A percentile compares a stretch with the other conserved stretches of the same genome.
Conservation (phyloP, 1,140 invertebrate genomes). For the Tetragnatha versicolor region DNA sequence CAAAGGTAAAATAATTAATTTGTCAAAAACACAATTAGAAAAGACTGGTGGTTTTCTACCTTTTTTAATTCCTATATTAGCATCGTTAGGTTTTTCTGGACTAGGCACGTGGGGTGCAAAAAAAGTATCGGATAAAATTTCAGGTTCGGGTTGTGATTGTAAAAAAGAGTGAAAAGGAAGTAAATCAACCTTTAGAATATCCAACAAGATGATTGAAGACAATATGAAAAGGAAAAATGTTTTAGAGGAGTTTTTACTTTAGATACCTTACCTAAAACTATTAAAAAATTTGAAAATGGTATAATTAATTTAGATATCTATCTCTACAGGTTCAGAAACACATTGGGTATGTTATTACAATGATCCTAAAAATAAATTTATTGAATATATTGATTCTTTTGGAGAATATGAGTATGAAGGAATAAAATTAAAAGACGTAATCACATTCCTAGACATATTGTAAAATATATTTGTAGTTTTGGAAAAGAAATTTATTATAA, state of each 20-base stretch:
- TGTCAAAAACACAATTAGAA: constrained; percentile 8
- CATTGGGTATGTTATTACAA: constrained; percentile 34
- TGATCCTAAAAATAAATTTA: constrained; percentile 6
- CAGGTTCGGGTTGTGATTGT: neutral
- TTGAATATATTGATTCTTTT: constrained; percentile 12
- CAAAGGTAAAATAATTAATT: neutral
- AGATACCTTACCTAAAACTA: constrained; percentile 20
- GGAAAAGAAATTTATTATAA: constrained; percentile 20
- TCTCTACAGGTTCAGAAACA: constrained; percentile 17
- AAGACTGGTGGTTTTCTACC: neutral
- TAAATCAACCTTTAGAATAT: constrained; percentile 21
- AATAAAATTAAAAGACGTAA: too few relatives aligned
- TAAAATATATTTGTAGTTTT: too few relatives aligned
- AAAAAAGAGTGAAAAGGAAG: neutral
- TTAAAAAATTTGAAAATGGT: constrained; percentile 3
- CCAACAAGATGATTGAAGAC: constrained; percentile 16
- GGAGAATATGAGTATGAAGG: neutral
- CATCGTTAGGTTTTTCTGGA: neutral
- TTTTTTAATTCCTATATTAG: neutral
- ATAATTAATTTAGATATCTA: constrained; percentile 29
- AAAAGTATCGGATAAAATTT: constrained; percentile 21
- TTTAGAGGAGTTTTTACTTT: neutral
- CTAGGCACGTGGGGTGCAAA: neutral
- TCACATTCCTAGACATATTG: neutral
- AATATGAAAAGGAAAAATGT: constrained; percentile 18